These are phyloP conservation scores for Pitta sordida DNA, from an alignment of 2,113 vertebrate species.

Conservation along the genomic window DNA sequence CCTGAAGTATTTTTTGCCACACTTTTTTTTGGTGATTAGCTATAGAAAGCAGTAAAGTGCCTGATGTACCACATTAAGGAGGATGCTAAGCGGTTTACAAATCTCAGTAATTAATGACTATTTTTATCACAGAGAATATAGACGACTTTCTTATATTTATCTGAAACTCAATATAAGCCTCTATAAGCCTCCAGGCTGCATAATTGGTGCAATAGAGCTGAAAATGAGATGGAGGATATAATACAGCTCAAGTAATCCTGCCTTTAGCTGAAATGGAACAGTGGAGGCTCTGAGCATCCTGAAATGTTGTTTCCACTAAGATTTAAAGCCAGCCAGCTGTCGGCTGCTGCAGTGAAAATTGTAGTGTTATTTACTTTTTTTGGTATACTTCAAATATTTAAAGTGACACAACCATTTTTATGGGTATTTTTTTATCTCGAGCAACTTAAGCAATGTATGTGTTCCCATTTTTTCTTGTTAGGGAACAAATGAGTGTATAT, in stretches of 20 bases:
- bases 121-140: constrained; percentile 76
- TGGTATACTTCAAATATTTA: constrained; percentile 49
- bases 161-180: constrained; percentile 72
- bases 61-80: constrained; percentile 61
- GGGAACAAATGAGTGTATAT: neutral
- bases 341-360: constrained; percentile 24
- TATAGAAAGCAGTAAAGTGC: constrained; percentile 53
- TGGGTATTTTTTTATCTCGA: neutral
- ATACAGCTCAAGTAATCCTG: constrained; percentile 69
- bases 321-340: constrained; percentile 61
- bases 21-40: constrained; percentile 63
- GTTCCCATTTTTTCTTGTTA: constrained; percentile 43
- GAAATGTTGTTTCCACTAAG: constrained; percentile 53
- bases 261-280: constrained; percentile 67
- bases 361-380: constrained; percentile 37
- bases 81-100: constrained; percentile 72
- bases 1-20: constrained; percentile 24
- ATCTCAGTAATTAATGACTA: constrained; percentile 77
- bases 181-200: constrained; percentile 72
- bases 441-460: neutral
- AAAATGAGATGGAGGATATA: constrained; percentile 77
- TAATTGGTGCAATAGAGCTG: constrained; percentile 79
- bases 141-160: constrained; percentile 68
- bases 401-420: constrained; percentile 50
- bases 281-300: constrained; percentile 51